Evolutionary conservation across 2,113 vertebrate species (phyloP), one percentile per base, ranked within the genome.

Genomic region (Xiphophorus maculatus): DNA sequence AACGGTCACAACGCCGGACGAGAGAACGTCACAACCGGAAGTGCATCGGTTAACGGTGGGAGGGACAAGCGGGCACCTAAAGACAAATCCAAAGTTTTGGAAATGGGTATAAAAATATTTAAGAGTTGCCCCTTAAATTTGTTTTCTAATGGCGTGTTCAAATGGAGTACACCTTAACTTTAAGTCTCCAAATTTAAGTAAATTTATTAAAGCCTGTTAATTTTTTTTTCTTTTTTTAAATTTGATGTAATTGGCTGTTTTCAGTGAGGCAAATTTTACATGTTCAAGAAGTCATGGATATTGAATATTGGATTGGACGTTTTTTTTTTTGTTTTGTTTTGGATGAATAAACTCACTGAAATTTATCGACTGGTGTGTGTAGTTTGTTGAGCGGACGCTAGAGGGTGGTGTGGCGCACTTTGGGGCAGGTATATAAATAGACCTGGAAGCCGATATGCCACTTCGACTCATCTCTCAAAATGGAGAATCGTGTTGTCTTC

Each of bases 291-390:
- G 85, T 92, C 71, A 78, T 85, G 73, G 76, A 87, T 83, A 84
- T 91, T 90, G 74, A 74, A 73, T 77, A 48, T 48, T 48, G 14
- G 17, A 48, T 19, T 66, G 73, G 51, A 71, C 87, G 79, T 64
- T 35, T 66, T 93, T n/a, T n/a, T n/a, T 94, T 48, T 17, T 48
- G 40, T 94, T 48, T 17, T 48, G 40, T 93, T 94, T 42, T 22
- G 30, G 32, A 73, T 84, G 11, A 94, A 95, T 95, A 95, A 95
- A 91, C 93, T 95, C 94, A 94, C 94, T 95, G 94, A 92, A 94
- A 92, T 93, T 91, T 92, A 85, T 22, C 29, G 32, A 32, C 0
- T 75, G 25, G 33, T 8, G 33, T 35, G 35, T 22, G 61, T 69
- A 32, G 61, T 28, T 12, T n/a, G 40, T 48, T 48, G 13, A 15